These are phyloP conservation scores for Catharus fuscescens DNA, from an alignment of 2,113 vertebrate genomes.

Conservation along the genomic window DNA sequence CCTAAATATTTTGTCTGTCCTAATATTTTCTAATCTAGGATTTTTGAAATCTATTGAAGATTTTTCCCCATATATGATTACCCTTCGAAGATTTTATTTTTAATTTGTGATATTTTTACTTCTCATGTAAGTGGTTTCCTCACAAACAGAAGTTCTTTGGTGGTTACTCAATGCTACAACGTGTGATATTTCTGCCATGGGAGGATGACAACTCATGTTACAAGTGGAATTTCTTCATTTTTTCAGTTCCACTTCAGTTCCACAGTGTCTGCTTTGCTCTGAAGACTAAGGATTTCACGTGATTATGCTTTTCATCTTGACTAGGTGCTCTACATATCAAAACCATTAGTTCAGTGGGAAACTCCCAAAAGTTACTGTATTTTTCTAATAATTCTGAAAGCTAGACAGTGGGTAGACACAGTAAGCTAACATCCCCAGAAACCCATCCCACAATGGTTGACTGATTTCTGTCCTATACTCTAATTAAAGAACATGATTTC, in stretches of 20 bases:
- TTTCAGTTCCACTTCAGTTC: slow-evolving; percentile 40
- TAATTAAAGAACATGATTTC: background rate
- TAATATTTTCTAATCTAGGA: background rate
- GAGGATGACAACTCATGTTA: background rate
- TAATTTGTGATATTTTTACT: background rate
- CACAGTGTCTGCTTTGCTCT: background rate
- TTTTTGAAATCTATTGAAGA: background rate
- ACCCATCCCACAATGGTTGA: background rate
- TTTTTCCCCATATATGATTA: background rate
- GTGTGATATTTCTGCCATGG: background rate
- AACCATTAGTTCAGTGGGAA: background rate
- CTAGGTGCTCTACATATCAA: background rate
- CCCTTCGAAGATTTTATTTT: background rate
- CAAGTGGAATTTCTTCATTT: slow-evolving; percentile 14
- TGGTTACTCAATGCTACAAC: background rate
- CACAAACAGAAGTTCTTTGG: background rate
- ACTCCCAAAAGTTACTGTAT: background rate
- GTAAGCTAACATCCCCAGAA: background rate
- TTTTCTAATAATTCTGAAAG: background rate
- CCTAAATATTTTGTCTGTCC: background rate
- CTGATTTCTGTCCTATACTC: background rate
- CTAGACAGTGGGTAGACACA: background rate
- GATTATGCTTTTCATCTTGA: background rate
- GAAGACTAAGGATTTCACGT: background rate
- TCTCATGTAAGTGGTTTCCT: background rate